A percentile compares a stretch with the other conserved stretches of the same genome.
Conservation (phyloP, 2,888 invertebrate species). For the Lathronympha strigana region DNA sequence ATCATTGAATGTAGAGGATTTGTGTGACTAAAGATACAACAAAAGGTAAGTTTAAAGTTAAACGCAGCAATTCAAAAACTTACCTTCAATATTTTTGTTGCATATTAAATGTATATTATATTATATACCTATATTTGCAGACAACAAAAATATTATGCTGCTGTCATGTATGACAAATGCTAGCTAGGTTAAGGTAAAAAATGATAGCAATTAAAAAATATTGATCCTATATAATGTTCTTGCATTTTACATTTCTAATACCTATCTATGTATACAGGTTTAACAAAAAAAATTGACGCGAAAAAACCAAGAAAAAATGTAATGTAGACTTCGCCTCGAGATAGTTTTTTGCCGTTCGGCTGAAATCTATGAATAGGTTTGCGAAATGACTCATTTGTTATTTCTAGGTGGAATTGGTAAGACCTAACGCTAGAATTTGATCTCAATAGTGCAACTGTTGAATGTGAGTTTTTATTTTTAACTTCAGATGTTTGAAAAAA, state of each 20-base stretch:
- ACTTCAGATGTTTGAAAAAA: neutral
- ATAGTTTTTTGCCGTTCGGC: neutral
- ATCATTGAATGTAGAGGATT: neutral
- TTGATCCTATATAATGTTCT: neutral
- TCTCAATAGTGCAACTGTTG: neutral
- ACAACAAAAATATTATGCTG: too few species aligned
- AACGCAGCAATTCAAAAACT: neutral
- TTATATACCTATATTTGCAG: too few species aligned
- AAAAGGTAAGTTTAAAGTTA: neutral
- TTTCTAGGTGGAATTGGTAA: neutral
- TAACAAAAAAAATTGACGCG: neutral
- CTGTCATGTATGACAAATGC: too few species aligned
- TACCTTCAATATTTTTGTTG: too few species aligned
- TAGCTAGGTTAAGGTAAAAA: too few species aligned
- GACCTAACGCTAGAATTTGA: neutral
- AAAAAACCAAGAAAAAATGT: neutral
- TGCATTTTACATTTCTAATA: neutral
- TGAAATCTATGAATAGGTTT: conserved; percentile 6
- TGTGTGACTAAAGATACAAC: neutral
- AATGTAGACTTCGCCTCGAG: neutral
- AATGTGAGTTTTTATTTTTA: neutral
- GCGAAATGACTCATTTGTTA: conserved; percentile 11
- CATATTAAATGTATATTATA: too few species aligned
- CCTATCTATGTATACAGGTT: neutral
- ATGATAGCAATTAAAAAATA: neutral